A percentile compares a stretch with the other conserved stretches of the same genome.
phyloP scores from a whole-genome alignment of 2,797 vertebrate genomes.

The Lacerta agilis region DNA sequence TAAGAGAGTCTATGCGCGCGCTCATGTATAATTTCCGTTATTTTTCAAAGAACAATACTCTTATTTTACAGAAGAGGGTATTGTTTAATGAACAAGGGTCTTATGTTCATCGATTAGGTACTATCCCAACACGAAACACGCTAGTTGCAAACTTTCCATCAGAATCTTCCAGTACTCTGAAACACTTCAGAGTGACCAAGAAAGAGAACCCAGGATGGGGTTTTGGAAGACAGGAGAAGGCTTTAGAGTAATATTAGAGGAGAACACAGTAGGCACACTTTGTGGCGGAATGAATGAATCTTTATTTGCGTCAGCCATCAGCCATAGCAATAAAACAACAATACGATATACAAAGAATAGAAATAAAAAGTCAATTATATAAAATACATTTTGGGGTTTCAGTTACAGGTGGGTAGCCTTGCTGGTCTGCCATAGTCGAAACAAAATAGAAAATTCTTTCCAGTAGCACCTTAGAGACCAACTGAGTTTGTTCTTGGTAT shows the following conservation, averaged over 20 bases:
- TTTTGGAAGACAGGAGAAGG: not conserved
- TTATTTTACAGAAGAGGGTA: slow-evolving; percentile 44
- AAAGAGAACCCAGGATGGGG: not conserved
- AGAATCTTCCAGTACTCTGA: not conserved
- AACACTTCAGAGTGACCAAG: not conserved
- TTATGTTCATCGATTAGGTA: slow-evolving; percentile 32
- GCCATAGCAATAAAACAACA: too few relatives aligned
- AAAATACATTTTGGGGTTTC: too few relatives aligned
- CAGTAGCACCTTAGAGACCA: too few relatives aligned
- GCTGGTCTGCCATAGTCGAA: too few relatives aligned
- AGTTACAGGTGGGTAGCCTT: too few relatives aligned
- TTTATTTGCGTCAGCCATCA: too few relatives aligned
- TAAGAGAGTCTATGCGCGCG: not conserved
- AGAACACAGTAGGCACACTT: not conserved
- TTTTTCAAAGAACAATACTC: slow-evolving; percentile 21
- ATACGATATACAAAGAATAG: too few relatives aligned
- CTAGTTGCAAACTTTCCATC: not conserved
- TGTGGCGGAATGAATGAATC: not conserved
- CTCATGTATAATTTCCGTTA: not conserved
- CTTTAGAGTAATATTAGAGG: not conserved
- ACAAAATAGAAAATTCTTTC: too few relatives aligned
- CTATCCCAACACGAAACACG: too few relatives aligned
- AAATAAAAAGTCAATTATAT: too few relatives aligned
- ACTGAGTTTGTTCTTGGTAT: too few relatives aligned
- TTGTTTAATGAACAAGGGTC: slow-evolving; percentile 31